These are phyloP conservation scores for Probaryconus sp. DNA, from an alignment of 1,140 invertebrate genomes.

Conservation along the genomic window DNA sequence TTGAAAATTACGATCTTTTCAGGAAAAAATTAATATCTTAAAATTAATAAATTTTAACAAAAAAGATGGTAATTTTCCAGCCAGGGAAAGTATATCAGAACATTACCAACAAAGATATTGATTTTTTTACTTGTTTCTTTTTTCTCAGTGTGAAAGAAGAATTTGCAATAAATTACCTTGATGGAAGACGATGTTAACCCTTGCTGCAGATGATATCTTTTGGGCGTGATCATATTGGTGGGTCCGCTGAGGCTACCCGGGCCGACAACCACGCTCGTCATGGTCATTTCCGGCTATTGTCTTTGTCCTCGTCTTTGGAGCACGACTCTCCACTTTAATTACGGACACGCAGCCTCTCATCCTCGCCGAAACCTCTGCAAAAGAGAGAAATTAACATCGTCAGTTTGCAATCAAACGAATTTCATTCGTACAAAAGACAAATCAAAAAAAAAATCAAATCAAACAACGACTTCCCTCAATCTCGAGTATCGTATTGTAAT, in stretches of 20 bases:
- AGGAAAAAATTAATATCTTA: no score
- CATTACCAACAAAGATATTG: no score
- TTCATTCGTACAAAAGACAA: no score
- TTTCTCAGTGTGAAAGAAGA: no score
- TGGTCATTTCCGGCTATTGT: slow-evolving; percentile 70
- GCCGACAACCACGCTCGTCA: slow-evolving; percentile 73
- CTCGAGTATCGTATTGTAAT: no score
- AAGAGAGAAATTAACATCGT: slow-evolving; percentile 11
- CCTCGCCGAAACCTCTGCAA: slow-evolving; percentile 61
- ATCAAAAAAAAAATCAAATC: no score
- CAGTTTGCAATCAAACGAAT: no score
- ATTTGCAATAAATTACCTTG: slow-evolving; percentile 60
- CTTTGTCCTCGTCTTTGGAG: slow-evolving; percentile 62
- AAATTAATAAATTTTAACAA: slow-evolving; percentile 7
- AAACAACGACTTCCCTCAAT: no score
- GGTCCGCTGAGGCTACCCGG: slow-evolving; percentile 70
- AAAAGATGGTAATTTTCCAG: not conserved
- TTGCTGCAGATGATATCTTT: slow-evolving; percentile 69
- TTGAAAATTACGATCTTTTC: no score
- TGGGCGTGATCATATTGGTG: slow-evolving; percentile 69
- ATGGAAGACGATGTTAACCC: slow-evolving; percentile 62
- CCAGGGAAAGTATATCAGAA: no score
- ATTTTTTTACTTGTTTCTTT: no score
- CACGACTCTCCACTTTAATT: slow-evolving; percentile 63
- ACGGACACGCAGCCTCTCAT: slow-evolving; percentile 65